Evolutionary conservation across 2,797 vertebrate genomes (phyloP), one percentile per base, ranked within the genome.

Genomic region (Myiotriccus ornatus): DNA sequence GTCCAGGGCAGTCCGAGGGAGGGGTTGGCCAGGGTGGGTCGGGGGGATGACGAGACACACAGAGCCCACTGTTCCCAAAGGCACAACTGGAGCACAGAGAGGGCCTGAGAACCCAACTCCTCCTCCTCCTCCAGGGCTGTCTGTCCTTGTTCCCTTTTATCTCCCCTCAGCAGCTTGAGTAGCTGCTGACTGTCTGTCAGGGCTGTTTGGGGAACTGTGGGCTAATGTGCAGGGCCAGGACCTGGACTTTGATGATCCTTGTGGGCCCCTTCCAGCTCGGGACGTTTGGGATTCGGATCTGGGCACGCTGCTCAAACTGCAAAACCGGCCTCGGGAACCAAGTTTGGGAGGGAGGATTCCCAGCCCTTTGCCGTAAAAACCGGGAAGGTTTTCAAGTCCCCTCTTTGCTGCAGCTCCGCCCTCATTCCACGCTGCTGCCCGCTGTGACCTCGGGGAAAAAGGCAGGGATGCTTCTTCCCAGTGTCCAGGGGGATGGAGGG

Each of bases 131-230:
- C 50, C 46, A 10, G 55, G 24, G 64, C 82, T 78, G 76, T 22
- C 55, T 78, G 76, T 25, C 46, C 25, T 59, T 43, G 76, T 49
- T 68, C 50, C 73, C 76, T 90, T 92, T 92, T 85, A 87, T 94
- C 91, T 92, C 60, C 82, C 60, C 90, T 24, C 50, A n/a, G 81
- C 90, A 93, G 88, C 55, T 28, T 28, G 41, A 89, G 9, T 6
- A 37, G 75, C 71, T 78, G 89, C 83, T 57, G 91, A 6, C 69
- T 57, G 64, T 8, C 2, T 27, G 70, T 43, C 73, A 35, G 4
- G 0, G 23, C 68, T 49, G 55, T 6, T 14, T 47, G 89, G 49
- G 69, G 76, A 75, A 46, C 14, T 4, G 39, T 2, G 81, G 60
- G 47, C 46, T 87, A 30, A n/a, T 30, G 41, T 10, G n/a, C 53